Evolutionary conservation across 2,888 invertebrate species (phyloP), one percentile per base, ranked within the genome.

Genomic region (Oxytorus armatus): DNA sequence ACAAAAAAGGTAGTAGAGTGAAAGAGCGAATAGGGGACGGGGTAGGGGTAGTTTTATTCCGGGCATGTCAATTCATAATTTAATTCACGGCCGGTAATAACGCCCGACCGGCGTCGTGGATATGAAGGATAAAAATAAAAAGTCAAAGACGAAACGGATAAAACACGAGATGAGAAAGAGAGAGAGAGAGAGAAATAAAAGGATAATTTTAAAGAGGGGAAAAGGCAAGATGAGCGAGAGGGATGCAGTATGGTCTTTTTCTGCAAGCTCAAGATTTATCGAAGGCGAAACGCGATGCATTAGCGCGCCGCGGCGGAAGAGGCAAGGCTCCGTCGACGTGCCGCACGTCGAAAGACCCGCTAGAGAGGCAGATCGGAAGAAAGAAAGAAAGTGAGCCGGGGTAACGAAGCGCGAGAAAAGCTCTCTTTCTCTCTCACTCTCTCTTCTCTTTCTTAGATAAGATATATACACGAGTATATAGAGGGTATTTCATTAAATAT

Each of bases 281-380:
- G 85, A 84, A 87, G 83, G 78, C 79, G 87, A 89, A 86, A 84
- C 86, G 83, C 86, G 85, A 89, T 87, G 88, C 86, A 89, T 89
- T 88, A 88, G 84, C 85, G 76, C 79, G 76, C 39, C 57, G 57
- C 79, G 83, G 85, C 85, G 85, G 88, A 87, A 86, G 86, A 23
- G 85, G 81, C 82, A 83, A 77, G 86, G 83, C 85, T 85, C 36
- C 74, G 73, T 61, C 77, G 74, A 70, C 75, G 66, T 61, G 55
- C 70, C 47, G 36, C 49, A 55, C 51, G 57, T 69, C 73, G 80
- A n/a, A n/a, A n/a, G n/a, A n/a, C n/a, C n/a, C n/a, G n/a, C n/a
- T n/a, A n/a, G n/a, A n/a, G n/a, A n/a, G n/a, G n/a, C n/a, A n/a
- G n/a, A n/a, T n/a, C n/a, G n/a, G n/a, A n/a, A n/a, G n/a, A n/a